Evolutionary conservation across 2,797 vertebrate species (phyloP), one percentile per base, ranked within the genome.

Genomic region (Microhierax caerulescens): DNA sequence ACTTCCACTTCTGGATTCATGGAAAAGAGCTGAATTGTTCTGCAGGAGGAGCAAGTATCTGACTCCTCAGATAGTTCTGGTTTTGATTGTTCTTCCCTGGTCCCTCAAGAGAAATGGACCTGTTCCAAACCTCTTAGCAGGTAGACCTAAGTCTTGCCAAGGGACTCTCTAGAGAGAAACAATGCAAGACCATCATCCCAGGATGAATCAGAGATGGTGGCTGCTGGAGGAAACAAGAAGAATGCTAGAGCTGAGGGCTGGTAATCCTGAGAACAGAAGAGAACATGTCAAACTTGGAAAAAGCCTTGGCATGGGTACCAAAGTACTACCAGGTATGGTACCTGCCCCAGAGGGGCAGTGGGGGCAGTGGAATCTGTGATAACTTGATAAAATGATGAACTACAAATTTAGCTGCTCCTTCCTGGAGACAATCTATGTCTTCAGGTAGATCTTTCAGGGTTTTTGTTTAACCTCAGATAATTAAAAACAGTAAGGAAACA

Each of bases 111-210:
- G n/a, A 73, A 54, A 61, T 7, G 23, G 8, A 41, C 19, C 13
- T 60, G 32, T 50, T 63, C 45, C 70, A 84, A 67, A 67, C 19
- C 25, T 73, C 1, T 0, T 60, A 64, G 36, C 11, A 41, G 11
- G 10, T 37, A 78, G n/a, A 51, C 17, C 30, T 20, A 21, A 53
- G 14, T 57, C 28, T 22, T 68, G 10, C 2, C 36, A 65, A 28
- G n/a, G n/a, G n/a, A n/a, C 24, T 48, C 2, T 16, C 28, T 50
- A 53, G 13, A 67, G 25, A 34, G 43, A 60, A 45, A 7, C 0
- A 2, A 20, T 36, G 7, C 8, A 74, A 39, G 30, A 59, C 17
- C 5, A 0, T 59, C 24, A 18, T 7, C 3, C 9, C 30, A 80
- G 60, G 7, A 9, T n/a, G 41, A 47, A 47, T 27, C 60, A 37